Conservation (phyloP, 37 sponge, comb jelly and placozoan genomes). For the Cliona cf. orientalis region DNA sequence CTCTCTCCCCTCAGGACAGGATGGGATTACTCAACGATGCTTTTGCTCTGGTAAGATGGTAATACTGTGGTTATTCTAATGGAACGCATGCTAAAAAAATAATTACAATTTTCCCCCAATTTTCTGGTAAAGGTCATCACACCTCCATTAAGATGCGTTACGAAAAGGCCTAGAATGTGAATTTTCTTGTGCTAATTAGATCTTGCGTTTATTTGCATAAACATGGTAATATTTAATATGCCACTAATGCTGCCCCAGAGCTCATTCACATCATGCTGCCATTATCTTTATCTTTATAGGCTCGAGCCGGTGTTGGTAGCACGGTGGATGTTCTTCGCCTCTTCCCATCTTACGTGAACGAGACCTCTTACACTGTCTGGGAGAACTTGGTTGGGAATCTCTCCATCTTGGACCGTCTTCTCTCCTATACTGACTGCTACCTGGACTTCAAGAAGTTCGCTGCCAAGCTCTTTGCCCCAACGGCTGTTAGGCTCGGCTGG, state of each 20-base stretch:
- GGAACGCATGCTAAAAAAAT: too few species aligned
- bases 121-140: too few species aligned
- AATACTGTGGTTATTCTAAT: background rate
- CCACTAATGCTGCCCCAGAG: background rate
- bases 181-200: too few species aligned
- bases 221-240: background rate
- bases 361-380: slow-evolving; percentile 90
- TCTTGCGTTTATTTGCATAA: too few species aligned
- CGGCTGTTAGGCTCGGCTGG: slow-evolving; percentile 77
- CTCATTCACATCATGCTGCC: background rate
- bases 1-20: slow-evolving; percentile 74
- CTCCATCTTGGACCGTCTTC: slow-evolving; percentile 35
- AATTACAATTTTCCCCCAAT: too few species aligned
- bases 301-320: slow-evolving; percentile 70
- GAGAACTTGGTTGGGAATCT: slow-evolving; percentile 55
- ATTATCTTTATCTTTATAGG: slow-evolving; percentile 32
- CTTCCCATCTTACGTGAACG: slow-evolving; percentile 60
- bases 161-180: too few species aligned
- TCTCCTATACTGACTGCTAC: slow-evolving; percentile 70
- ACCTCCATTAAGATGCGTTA: too few species aligned
- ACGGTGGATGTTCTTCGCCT: slow-evolving; percentile 83
- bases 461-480: slow-evolving; percentile 42
- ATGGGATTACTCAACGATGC: slow-evolving; percentile 84
- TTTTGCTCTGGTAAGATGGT: slow-evolving; percentile 77
- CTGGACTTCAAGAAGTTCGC: slow-evolving; percentile 73